These are phyloP conservation scores for Cottus gobio DNA, from an alignment of 2,113 vertebrate species.

Conservation along the genomic window DNA sequence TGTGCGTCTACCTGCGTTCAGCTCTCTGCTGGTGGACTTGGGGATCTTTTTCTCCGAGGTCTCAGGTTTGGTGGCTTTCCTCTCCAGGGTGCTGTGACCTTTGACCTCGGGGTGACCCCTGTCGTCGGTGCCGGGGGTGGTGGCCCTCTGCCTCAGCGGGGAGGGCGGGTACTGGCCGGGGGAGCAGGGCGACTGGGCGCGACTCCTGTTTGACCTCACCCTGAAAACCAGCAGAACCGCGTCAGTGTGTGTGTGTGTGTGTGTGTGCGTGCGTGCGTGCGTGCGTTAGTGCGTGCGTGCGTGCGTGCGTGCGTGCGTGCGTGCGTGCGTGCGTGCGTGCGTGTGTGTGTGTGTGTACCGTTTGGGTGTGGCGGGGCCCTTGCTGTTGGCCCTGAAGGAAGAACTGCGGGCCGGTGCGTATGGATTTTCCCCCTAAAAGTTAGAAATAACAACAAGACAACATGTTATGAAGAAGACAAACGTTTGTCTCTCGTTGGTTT, in stretches of 20 bases:
- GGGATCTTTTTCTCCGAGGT: constrained; percentile 80
- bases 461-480: not conserved
- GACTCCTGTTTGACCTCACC: constrained; percentile 85
- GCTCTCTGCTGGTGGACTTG: constrained; percentile 85
- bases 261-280: constrained; percentile 7
- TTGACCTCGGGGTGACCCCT: constrained; percentile 64
- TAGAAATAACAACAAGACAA: not conserved
- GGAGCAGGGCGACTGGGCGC: constrained; percentile 89
- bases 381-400: constrained; percentile 88
- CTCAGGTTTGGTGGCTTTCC: constrained; percentile 79
- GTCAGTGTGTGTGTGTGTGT: constrained; percentile 5
- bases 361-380: constrained; percentile 80
- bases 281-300: constrained; percentile 17
- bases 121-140: constrained; percentile 83
- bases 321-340: constrained; percentile 19
- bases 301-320: not conserved
- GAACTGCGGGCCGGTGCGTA: constrained; percentile 84
- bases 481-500: too few species aligned
- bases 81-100: constrained; percentile 75
- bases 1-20: constrained; percentile 73
- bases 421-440: constrained; percentile 86
- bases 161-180: constrained; percentile 88
- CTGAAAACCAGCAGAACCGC: constrained; percentile 48
- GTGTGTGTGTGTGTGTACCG: constrained; percentile 64
- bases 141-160: constrained; percentile 85